Evolutionary conservation across 2,888 invertebrate species (phyloP).

Genomic region (Psylliodes chrysocephalus): DNA sequence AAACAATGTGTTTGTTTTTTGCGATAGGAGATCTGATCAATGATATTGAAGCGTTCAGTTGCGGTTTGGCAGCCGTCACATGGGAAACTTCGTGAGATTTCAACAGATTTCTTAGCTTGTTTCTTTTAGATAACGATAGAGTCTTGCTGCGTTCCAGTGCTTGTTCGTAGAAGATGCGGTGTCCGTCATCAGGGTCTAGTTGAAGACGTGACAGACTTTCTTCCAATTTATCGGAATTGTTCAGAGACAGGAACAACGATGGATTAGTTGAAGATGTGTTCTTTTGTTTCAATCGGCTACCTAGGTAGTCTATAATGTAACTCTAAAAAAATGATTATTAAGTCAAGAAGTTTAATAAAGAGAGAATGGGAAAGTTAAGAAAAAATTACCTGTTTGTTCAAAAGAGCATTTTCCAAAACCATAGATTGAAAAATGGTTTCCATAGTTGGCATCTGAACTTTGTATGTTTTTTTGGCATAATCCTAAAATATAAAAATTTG

Average conservation of each 20-base stretch:
- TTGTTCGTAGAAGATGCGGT: slow-evolving; percentile 61
- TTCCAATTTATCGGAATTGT: slow-evolving; percentile 58
- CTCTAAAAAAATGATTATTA: slow-evolving; percentile 45
- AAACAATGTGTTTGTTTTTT: slow-evolving; percentile 43
- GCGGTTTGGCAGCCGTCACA: slow-evolving; percentile 67
- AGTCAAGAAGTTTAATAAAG: too few species aligned
- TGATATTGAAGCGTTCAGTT: slow-evolving; percentile 50
- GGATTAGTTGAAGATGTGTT: slow-evolving; percentile 62
- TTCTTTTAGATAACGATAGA: slow-evolving; percentile 66
- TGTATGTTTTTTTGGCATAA: slow-evolving; percentile 63
- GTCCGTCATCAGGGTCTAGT: slow-evolving; percentile 65
- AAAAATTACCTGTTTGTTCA: slow-evolving; percentile 65
- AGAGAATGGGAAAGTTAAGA: not conserved
- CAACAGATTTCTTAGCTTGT: slow-evolving; percentile 66
- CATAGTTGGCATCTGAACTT: slow-evolving; percentile 75
- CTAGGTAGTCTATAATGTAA: slow-evolving; percentile 60
- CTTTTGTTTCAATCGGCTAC: slow-evolving; percentile 58
- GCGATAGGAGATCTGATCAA: slow-evolving; percentile 50
- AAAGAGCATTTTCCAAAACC: slow-evolving; percentile 77
- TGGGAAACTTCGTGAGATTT: slow-evolving; percentile 67
- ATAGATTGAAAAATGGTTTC: slow-evolving; percentile 84
- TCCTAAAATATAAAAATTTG: slow-evolving; percentile 59
- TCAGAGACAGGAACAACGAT: slow-evolving; percentile 63
- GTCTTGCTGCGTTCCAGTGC: slow-evolving; percentile 56
- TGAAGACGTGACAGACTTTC: slow-evolving; percentile 66